Evolutionary conservation across 2,797 vertebrate species (phyloP), one percentile per base, ranked within the genome.

Genomic region (Bovichtus diacanthus): DNA sequence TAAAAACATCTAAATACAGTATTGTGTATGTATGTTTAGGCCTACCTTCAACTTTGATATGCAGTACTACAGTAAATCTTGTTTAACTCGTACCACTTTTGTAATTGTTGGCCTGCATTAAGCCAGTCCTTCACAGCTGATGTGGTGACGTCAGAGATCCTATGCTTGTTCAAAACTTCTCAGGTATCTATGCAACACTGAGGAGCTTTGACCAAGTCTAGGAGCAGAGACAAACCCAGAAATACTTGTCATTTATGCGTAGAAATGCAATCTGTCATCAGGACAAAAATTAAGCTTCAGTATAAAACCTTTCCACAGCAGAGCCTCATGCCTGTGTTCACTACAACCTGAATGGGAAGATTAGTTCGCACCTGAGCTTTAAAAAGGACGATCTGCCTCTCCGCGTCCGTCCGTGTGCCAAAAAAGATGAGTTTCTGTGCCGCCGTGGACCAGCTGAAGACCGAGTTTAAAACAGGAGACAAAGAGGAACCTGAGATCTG

Each of bases 201-300:
- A 95, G 94, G 94, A 95, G 95, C 95, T 95, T 94, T 86, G 94
- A 96, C 95, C 95, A 96, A 96, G 95, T 96, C 90, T 36, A 94
- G 92, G 90, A 94, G 86, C 95, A 88, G 68, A 88, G 94, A 92
- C 93, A 56, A 44, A 39, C 12, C 23, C 15, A 61, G 3, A 70
- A 43, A 59, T 31, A 18, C 13, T 11, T 10, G 6, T n/a, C 15
- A 38, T 12, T 39, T 6, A 23, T 9, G 1, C n/a, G 43, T 6
- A 13, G 9, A 29, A 23, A 34, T 47, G 23, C 16, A 39, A 58
- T 25, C 58, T 31, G 15, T 7, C 46, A 10, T 43, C 23, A 34
- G 34, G 47, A 9, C 9, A 11, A n/a, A 51, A 21, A 56, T 9
- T 6, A 11, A 5, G 36, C 34, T 76, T 61, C 9, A 31, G 4